phyloP scores from a whole-genome alignment of 23 tunicate species.

The Halocynthia aurantium region DNA sequence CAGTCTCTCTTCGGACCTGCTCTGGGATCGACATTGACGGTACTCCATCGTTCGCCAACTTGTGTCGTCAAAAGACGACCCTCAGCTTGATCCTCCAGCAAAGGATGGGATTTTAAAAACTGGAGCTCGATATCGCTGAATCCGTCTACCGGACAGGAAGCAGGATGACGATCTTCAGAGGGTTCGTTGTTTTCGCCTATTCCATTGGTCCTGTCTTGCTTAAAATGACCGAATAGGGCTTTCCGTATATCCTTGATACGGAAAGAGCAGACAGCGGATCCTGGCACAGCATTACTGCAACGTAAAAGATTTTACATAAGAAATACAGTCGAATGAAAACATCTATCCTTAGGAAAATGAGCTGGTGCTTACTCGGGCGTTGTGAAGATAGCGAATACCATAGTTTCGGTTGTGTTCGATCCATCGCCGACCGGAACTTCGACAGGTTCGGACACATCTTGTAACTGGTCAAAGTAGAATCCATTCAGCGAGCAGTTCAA shows the following conservation, averaged over 20 bases:
- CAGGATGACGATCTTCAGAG: constrained; percentile 50
- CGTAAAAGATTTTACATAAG: background rate
- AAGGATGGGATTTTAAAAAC: constrained; percentile 71
- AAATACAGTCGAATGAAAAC: background rate
- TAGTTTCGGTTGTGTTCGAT: constrained; percentile 8
- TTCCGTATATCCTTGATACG: constrained; percentile 31
- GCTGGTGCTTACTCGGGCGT: constrained; percentile 58
- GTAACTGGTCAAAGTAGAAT: constrained; percentile 66
- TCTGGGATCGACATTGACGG: constrained; percentile 24
- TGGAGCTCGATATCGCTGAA: constrained; percentile 48
- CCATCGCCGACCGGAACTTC: constrained; percentile 4
- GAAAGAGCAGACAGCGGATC: constrained; percentile 72
- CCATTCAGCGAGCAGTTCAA: constrained; percentile 82
- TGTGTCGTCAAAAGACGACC: constrained; percentile 55
- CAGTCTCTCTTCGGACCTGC: constrained; percentile 44
- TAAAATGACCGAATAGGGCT: constrained; percentile 43
- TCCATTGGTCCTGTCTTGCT: background rate
- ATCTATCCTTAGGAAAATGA: background rate
- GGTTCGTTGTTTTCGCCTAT: constrained; percentile 7
- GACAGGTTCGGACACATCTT: constrained; percentile 51
- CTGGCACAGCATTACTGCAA: constrained; percentile 55
- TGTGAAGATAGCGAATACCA: constrained; percentile 57
- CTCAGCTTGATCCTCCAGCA: constrained; percentile 56
- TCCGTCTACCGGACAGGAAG: constrained; percentile 38
- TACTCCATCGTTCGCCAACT: constrained; percentile 61